Conservation (phyloP, 2,113 vertebrate species). For the Rhabdornis inornatus region DNA sequence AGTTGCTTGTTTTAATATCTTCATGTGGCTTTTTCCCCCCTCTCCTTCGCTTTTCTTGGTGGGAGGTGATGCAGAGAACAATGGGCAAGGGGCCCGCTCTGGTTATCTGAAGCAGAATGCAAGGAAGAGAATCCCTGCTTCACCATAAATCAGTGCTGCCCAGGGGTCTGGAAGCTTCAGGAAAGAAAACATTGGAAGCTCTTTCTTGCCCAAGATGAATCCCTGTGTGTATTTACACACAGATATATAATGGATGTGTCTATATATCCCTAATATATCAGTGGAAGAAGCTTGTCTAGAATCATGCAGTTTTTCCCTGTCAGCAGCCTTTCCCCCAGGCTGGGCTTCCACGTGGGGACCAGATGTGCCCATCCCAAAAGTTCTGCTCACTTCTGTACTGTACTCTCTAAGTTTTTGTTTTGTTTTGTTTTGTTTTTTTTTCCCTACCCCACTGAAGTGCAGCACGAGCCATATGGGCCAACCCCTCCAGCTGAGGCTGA, state of each 20-base stretch:
- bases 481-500: background rate
- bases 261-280: background rate
- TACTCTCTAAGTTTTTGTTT: background rate
- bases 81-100: background rate
- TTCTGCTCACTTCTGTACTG: background rate
- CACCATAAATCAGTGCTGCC: background rate
- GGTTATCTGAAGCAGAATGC: slow-evolving; percentile 4
- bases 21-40: background rate
- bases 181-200: background rate
- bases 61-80: slow-evolving; percentile 35
- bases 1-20: slow-evolving; percentile 45
- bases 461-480: background rate
- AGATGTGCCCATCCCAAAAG: slow-evolving; percentile 19
- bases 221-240: background rate
- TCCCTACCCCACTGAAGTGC: background rate
- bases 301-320: background rate
- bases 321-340: background rate
- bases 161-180: background rate
- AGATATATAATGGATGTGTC: background rate
- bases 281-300: background rate
- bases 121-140: background rate
- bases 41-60: background rate
- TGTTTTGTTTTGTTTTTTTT: background rate
- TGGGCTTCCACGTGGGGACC: background rate
- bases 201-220: background rate